Conservation (phyloP, 2,888 invertebrate species). For the Scaeva pyrastri region DNA sequence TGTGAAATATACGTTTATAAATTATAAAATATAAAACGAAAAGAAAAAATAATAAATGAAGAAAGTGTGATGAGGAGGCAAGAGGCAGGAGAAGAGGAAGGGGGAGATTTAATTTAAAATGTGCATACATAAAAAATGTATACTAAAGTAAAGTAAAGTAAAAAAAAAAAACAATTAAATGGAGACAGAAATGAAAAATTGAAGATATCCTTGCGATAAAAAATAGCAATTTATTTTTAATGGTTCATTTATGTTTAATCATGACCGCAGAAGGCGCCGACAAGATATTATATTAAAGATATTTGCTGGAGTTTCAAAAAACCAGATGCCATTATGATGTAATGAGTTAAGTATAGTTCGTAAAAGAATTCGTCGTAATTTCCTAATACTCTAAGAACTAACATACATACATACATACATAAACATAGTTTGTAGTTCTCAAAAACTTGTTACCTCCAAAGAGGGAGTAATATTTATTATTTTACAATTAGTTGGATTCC, state of each 20-base stretch:
- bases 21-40: constrained; percentile 53
- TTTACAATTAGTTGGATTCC: too few species aligned
- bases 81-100: neutral
- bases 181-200: constrained; percentile 49
- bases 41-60: constrained; percentile 23
- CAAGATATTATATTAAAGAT: constrained; percentile 3
- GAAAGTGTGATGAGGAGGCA: neutral
- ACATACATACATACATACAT: neutral
- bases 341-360: neutral
- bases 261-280: constrained; percentile 28
- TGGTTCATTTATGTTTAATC: constrained; percentile 30
- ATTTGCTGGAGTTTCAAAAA: constrained; percentile 1
- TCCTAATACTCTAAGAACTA: too few species aligned
- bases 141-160: constrained; percentile 11
- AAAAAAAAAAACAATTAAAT: constrained; percentile 48
- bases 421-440: too few species aligned
- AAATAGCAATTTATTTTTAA: constrained; percentile 28
- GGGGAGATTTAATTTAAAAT: constrained; percentile 59
- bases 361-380: neutral
- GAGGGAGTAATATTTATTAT: too few species aligned
- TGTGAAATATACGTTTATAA: constrained; percentile 58
- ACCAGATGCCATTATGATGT: neutral
- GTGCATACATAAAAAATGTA: constrained; percentile 48
- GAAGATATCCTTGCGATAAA: constrained; percentile 27
- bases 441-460: too few species aligned